A percentile compares a stretch with the other conserved stretches of the same genome.
These are phyloP conservation scores for Halcyon malimbica DNA, from an alignment of 2,113 vertebrate species.

Conservation along the genomic window DNA sequence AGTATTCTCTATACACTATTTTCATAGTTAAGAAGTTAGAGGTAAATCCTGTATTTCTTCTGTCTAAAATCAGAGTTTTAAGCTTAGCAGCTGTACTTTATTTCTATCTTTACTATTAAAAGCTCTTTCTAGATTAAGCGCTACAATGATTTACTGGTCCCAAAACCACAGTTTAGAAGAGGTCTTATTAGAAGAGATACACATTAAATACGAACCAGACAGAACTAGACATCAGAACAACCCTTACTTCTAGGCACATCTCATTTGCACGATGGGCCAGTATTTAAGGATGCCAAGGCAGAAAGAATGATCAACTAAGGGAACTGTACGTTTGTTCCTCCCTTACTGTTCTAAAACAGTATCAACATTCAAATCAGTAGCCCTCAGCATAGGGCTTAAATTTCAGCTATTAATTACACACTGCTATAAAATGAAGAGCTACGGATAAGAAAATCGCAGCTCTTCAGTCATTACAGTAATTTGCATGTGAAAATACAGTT, in stretches of 20 bases:
- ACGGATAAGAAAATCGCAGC: background rate
- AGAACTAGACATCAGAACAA: background rate
- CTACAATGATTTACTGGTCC: background rate
- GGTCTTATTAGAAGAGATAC: background rate
- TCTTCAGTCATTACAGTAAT: background rate
- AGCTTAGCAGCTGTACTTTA: background rate
- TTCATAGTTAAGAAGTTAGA: background rate
- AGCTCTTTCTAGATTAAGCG: background rate
- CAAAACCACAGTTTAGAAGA: background rate
- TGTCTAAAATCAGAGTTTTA: background rate
- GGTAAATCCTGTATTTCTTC: background rate
- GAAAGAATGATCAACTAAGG: background rate
- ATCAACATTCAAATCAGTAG: background rate
- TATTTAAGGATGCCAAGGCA: background rate
- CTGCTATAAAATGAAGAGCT: background rate
- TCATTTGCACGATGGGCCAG: background rate
- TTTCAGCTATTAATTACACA: background rate
- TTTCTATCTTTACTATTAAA: background rate
- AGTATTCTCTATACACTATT: background rate
- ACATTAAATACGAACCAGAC: slow-evolving; percentile 1
- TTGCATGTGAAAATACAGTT: background rate
- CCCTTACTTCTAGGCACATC: background rate
- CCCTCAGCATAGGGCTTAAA: background rate
- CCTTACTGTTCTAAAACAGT: background rate
- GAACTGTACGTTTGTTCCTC: background rate